phyloP scores from a whole-genome alignment of 2,888 invertebrate genomes.

The Lasioglossum lativentre region DNA sequence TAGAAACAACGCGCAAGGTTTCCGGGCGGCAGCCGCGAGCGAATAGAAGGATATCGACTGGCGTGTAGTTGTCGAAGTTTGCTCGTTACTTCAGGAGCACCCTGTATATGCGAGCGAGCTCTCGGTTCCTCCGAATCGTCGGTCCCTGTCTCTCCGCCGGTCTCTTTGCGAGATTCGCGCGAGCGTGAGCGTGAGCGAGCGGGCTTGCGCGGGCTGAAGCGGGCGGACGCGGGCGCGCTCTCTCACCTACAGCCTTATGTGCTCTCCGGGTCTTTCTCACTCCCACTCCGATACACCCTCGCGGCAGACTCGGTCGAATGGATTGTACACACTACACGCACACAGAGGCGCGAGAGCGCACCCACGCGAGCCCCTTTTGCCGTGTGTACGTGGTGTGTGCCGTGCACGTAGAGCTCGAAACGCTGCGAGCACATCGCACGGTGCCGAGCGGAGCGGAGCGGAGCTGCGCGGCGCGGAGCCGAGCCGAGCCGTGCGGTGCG shows the following conservation, averaged over 20 bases:
- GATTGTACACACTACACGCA: slow-evolving; percentile 63
- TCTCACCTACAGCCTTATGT: slow-evolving; percentile 18
- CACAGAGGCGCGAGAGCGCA: slow-evolving; percentile 40
- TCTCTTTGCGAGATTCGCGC: slow-evolving; percentile 31
- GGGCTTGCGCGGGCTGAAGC: slow-evolving; percentile 1
- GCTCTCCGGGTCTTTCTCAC: slow-evolving; percentile 11
- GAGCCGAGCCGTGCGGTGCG: background rate
- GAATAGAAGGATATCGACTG: slow-evolving; percentile 7
- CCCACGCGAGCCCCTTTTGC: slow-evolving; percentile 48
- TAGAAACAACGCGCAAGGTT: background rate
- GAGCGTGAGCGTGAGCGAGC: slow-evolving; percentile 18
- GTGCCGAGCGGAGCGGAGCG: background rate
- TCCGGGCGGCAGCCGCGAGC: background rate
- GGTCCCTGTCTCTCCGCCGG: slow-evolving; percentile 20
- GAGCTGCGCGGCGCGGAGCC: background rate
- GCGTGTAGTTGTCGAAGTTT: background rate
- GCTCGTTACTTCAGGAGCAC: background rate
- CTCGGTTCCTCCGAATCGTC: slow-evolving; percentile 38
- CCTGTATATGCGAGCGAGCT: slow-evolving; percentile 10
- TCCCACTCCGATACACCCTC: slow-evolving; percentile 63
- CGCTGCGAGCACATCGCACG: slow-evolving; percentile 43
- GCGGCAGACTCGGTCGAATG: slow-evolving; percentile 65
- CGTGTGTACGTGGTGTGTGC: slow-evolving; percentile 18
- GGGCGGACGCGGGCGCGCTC: slow-evolving; percentile 1
- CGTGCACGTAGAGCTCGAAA: slow-evolving; percentile 33